Conservation (phyloP, 2,888 invertebrate genomes). For the Leistus spinibarbis region DNA sequence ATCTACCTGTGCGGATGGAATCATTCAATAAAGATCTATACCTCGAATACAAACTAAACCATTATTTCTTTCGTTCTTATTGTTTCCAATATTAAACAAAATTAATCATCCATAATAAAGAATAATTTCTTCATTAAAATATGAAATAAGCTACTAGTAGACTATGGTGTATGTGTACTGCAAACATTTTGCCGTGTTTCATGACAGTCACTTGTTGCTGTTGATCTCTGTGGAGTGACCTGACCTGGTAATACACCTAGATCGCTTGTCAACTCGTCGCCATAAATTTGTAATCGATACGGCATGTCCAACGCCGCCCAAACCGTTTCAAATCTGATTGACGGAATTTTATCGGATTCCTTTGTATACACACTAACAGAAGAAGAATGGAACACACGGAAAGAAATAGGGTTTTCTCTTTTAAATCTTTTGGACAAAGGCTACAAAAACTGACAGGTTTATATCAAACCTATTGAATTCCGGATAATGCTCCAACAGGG, state of each 20-base stretch:
- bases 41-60: no score
- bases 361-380: not conserved
- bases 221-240: constrained; percentile 9
- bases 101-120: no score
- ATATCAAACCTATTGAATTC: no score
- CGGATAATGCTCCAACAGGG: no score
- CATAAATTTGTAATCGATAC: constrained; percentile 8
- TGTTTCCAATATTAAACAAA: no score
- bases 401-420: not conserved
- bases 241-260: not conserved
- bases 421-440: not conserved
- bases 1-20: constrained; percentile 22
- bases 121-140: no score
- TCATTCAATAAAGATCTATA: not conserved
- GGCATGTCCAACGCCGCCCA: not conserved
- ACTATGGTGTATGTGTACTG: no score
- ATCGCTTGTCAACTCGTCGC: constrained; percentile 27
- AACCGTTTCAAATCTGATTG: not conserved
- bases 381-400: no score
- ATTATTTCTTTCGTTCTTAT: no score
- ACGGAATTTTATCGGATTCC: not conserved
- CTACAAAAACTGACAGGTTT: not conserved
- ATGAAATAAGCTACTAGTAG: no score
- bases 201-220: constrained; percentile 27
- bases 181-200: not conserved